These are phyloP conservation scores for Brachionichthys hirsutus DNA, from an alignment of 2,113 vertebrate species.

Conservation along the genomic window DNA sequence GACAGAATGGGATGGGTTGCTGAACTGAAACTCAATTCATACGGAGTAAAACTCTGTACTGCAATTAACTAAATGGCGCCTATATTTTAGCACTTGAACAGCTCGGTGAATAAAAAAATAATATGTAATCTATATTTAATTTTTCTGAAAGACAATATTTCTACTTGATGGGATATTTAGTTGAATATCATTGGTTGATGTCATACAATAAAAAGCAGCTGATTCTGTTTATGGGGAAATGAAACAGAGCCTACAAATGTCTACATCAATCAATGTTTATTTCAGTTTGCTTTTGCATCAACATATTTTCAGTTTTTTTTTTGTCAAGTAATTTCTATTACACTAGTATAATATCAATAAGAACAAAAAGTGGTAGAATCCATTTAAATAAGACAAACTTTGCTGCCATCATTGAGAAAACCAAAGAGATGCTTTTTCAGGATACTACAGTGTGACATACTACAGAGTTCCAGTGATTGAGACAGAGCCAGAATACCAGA, in stretches of 20 bases:
- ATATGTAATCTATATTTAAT: too few species aligned
- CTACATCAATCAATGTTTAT: conserved; percentile 85
- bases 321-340: conserved; percentile 78
- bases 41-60: too few species aligned
- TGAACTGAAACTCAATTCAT: too few species aligned
- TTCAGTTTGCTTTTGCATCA: conserved; percentile 80
- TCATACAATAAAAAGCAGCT: neutral
- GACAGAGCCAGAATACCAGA: conserved; percentile 76
- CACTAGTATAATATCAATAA: conserved; percentile 81
- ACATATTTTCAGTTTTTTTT: conserved; percentile 77
- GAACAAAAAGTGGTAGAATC: conserved; percentile 80
- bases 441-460: conserved; percentile 72
- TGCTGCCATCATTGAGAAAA: conserved; percentile 74
- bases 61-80: too few species aligned
- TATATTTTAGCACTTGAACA: too few species aligned
- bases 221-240: neutral
- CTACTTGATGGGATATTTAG: too few species aligned
- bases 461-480: conserved; percentile 73
- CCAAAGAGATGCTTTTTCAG: conserved; percentile 60
- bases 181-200: too few species aligned
- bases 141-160: too few species aligned
- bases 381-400: conserved; percentile 79
- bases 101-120: too few species aligned
- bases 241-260: conserved; percentile 38
- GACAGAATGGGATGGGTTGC: too few species aligned